Evolutionary conservation across 2,113 vertebrate genomes (phyloP).

Genomic region (Mormyrus iriodes): DNA sequence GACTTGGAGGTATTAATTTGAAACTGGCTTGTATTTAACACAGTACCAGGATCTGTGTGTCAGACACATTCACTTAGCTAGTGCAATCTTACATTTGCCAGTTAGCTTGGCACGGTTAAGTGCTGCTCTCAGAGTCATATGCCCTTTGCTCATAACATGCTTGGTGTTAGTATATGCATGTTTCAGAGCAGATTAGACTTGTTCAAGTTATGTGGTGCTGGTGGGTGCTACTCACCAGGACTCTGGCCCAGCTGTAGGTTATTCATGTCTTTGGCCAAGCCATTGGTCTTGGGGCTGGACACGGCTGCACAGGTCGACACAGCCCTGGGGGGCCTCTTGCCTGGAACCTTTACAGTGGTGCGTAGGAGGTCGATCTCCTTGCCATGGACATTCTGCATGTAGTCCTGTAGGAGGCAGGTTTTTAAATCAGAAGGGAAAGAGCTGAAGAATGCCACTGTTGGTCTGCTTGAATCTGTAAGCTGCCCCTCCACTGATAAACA

Average conservation of each 20-base stretch:
- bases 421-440: not conserved
- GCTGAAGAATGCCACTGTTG: not conserved
- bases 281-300: slow-evolving; percentile 85
- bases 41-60: not conserved
- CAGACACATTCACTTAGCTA: not conserved
- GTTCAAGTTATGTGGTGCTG: not conserved
- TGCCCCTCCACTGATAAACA: not conserved
- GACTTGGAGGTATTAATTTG: not conserved
- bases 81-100: not conserved
- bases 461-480: not conserved
- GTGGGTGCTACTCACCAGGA: slow-evolving; percentile 64
- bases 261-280: slow-evolving; percentile 90
- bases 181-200: slow-evolving; percentile 21
- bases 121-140: not conserved
- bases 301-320: slow-evolving; percentile 80
- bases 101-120: not conserved
- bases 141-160: not conserved
- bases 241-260: slow-evolving; percentile 79
- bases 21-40: not conserved
- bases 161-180: slow-evolving; percentile 22
- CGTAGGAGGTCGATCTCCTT: slow-evolving; percentile 92
- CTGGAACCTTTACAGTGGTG: slow-evolving; percentile 94
- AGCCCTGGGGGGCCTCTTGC: slow-evolving; percentile 88
- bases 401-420: slow-evolving; percentile 66
- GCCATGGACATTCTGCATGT: slow-evolving; percentile 97